Evolutionary conservation across 2,888 invertebrate species (phyloP), one percentile per base, ranked within the genome.

Genomic region (Crematogaster levior): DNA sequence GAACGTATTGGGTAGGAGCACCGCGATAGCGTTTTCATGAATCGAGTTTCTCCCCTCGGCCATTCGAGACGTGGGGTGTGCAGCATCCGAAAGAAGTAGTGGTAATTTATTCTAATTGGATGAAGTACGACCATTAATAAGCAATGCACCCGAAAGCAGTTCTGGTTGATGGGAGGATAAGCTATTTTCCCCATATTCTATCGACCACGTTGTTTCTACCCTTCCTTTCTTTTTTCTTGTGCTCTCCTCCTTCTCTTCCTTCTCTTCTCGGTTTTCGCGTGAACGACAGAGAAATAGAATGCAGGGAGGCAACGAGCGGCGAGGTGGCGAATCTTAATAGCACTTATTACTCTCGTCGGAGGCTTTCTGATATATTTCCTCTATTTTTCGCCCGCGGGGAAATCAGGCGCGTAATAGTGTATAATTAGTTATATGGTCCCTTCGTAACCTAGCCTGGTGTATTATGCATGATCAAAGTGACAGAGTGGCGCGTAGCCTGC

Each of bases 331-430:
- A 91, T 93, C 94, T 93, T 94, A 94, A 94, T 93, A 92, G 92
- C 90, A 92, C 94, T 94, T 94, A 94, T 94, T 94, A 94, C 93
- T 94, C 93, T 92, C 93, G 89, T 89, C 89, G 92, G 91, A 90
- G 85, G 89, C 87, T 90, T 91, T 91, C 90, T 93, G 92, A 93
- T 93, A 92, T 93, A 93, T 93, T 90, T 91, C 93, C 92, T 92
- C 92, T 93, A 94, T 94, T 94, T 94, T 94, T 93, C 93, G 93
- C 91, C 93, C 93, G 92, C 91, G 93, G 94, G 94, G 94, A 94
- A 94, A 94, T 94, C 94, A 94, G 93, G 93, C 92, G 91, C 91
- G 91, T 93, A 93, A 92, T 92, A 92, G 93, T 90, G 92, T 91
- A 93, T 94, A 94, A 94, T 94, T 94, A 94, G 93, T 93, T 92